These are phyloP conservation scores for Drosophila paranaensis DNA, from an alignment of 2,888 invertebrate species.

Conservation along the genomic window DNA sequence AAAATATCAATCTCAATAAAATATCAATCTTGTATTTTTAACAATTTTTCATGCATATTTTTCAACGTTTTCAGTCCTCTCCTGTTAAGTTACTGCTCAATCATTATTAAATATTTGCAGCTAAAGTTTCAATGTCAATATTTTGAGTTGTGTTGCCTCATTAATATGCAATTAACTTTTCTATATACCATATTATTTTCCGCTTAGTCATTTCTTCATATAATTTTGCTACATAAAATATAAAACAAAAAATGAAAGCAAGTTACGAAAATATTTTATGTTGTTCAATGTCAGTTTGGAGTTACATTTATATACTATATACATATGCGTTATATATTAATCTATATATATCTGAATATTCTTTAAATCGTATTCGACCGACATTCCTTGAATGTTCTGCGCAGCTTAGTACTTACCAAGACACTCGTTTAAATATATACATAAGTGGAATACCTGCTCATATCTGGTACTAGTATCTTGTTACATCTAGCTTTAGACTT, in stretches of 20 bases:
- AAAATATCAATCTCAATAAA: too few relatives aligned
- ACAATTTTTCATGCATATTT: too few relatives aligned
- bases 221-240: conserved; percentile 48
- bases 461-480: conserved; percentile 1
- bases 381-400: conserved; percentile 66
- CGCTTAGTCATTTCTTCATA: conserved; percentile 50
- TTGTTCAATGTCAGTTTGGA: conserved; percentile 81
- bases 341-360: conserved; percentile 13
- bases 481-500: conserved; percentile 24
- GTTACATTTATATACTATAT: conserved; percentile 76
- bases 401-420: conserved; percentile 47
- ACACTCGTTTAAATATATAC: conserved; percentile 30
- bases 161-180: conserved; percentile 52
- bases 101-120: conserved; percentile 29
- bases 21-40: too few relatives aligned
- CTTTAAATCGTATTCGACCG: conserved; percentile 31
- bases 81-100: neutral
- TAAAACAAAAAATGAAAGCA: conserved; percentile 34
- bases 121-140: conserved; percentile 30
- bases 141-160: conserved; percentile 35
- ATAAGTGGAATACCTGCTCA: conserved; percentile 28
- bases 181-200: conserved; percentile 34
- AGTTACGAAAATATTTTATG: conserved; percentile 78
- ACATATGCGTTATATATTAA: conserved; percentile 75
- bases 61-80: too few relatives aligned